Base-by-base conservation (phyloP, 2,113 vertebrate species). In the Hemiprocne comata region DNA sequence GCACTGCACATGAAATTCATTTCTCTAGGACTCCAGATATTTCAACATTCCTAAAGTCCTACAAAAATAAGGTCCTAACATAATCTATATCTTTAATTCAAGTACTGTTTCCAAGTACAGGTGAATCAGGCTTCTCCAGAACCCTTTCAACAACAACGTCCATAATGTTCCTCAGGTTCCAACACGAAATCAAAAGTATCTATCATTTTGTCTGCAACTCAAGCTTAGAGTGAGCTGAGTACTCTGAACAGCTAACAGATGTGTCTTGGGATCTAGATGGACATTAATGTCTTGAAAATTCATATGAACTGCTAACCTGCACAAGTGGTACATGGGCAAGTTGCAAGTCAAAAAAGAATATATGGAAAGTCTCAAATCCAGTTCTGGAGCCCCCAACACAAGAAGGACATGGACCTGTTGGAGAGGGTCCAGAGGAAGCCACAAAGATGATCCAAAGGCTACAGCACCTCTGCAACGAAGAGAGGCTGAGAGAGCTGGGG, bases 171-270 rank as follows among this genome's bases (percentile, higher is more conserved):
- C 66, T 72, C 31, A 1, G 55, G 29, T 87, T 96, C 48, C 73
- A 78, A 82, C 20, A 24, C 5, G 20, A 94, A 93, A 78, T 85
- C 65, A 89, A 88, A 91, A 28, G 8, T 36, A 91, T 74, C 57
- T 74, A 91, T 85, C 48, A 72, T 69, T 91, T 53, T 78, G 50
- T 61, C 74, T 72, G 20, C 87, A 93, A 61, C 44, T 89, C 62
- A 82, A 87, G 74, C 78, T 94, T 58, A 67, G 61, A 89, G 38
- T 50, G 78, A 81, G 51, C 29, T 1, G 6, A 93, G 73, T 19
- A 89, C 26, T 85, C 66, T 61, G 89, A 87, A 94, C 69, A 40
- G 70, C 53, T 72, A 89, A 87, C 57, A 91, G 66, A 87, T 50
- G 58, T 72, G 53, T 23, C 71, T 87, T 61, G 54, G 34, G 62